phyloP scores from a whole-genome alignment of 2,113 vertebrate genomes.

The Sebastes fasciatus region DNA sequence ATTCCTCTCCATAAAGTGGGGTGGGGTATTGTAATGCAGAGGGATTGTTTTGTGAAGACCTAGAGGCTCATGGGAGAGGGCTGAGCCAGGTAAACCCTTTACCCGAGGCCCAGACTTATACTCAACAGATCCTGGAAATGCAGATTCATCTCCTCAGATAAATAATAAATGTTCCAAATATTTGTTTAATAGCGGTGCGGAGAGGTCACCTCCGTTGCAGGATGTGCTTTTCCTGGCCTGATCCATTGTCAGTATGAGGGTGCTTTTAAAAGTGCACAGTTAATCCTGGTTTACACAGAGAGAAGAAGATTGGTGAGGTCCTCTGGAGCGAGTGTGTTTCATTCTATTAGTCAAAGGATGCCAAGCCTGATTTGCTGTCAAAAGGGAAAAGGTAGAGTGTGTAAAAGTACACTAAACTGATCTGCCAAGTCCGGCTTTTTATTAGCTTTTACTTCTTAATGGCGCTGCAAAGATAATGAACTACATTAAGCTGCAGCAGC shows the following conservation, averaged over 20 bases:
- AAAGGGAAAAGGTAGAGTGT: conserved; percentile 44
- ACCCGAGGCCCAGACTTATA: conserved; percentile 16
- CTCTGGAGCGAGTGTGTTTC: conserved; percentile 12
- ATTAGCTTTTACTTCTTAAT: conserved; percentile 42
- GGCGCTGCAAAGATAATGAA: conserved; percentile 35
- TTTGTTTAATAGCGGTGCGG: conserved; percentile 59
- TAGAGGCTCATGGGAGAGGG: conserved; percentile 36
- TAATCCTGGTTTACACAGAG: conserved; percentile 35
- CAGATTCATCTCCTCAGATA: conserved; percentile 65
- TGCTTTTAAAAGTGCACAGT: conserved; percentile 41
- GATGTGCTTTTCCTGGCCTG: conserved; percentile 38
- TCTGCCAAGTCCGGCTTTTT: conserved; percentile 54
- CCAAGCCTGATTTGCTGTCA: conserved; percentile 39
- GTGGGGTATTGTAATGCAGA: conserved; percentile 41
- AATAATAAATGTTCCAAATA: conserved; percentile 72
- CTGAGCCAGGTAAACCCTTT: conserved; percentile 64
- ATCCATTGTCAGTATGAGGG: conserved; percentile 10
- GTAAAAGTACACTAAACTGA: conserved; percentile 31
- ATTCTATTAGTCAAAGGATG: conserved; percentile 27
- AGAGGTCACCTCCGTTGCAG: conserved; percentile 34
- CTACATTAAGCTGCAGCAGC: conserved; percentile 11
- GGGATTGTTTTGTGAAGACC: conserved; percentile 51
- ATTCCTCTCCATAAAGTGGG: conserved; percentile 60
- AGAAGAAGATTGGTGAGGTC: conserved; percentile 15
- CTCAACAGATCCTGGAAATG: conserved; percentile 54